Base-by-base conservation (phyloP, 2,888 invertebrate species). In the Diarsia dahlii region DNA sequence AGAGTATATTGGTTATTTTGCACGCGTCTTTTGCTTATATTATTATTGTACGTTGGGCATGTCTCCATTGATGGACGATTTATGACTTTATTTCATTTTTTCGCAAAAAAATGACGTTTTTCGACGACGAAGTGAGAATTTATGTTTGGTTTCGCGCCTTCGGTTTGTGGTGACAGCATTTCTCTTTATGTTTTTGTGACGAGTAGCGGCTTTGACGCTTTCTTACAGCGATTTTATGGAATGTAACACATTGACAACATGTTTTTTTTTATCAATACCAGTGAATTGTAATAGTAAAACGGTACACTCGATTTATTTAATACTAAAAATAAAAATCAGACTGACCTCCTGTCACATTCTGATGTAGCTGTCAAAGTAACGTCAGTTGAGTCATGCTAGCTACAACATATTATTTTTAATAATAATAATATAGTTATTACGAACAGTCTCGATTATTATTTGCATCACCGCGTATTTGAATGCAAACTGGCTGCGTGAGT, bases 41-140 rank as follows among this genome's bases (percentile, higher is more conserved):
- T 86, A 84, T 82, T 87, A 80, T 68, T 80, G 69, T 46, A 60
- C 60, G 48, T 72, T 67, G 71, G 48, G 62, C 63, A 76, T 68
- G 78, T 87, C 71, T 87, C 86, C 86, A 87, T 78, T 87, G 81
- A 78, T 77, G 58, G 65, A 82, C 85, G 87, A 80, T 85, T 78
- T 80, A 75, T 84, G 81, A 73, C 60, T 74, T 73, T 23, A 67
- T 72, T 74, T 66, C 56, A 52, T 52, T 66, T 65, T 68, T 77
- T 74, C 28, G 18, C 28, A 70, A 81, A 84, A 23, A 84, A 74
- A 13, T 46, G 6, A 48, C 23, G 74, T 77, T 84, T 84, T 84
- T 70, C 65, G 69, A 74, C 65, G 69, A 74, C 45, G 75, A 68
- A 72, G 77, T 82, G 84, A 45, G 73, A 84, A 85, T 85, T 84